A percentile compares a stretch with the other conserved stretches of the same genome.
Evolutionary conservation across 2,888 invertebrate species (phyloP).

Genomic region (Formica aserva): DNA sequence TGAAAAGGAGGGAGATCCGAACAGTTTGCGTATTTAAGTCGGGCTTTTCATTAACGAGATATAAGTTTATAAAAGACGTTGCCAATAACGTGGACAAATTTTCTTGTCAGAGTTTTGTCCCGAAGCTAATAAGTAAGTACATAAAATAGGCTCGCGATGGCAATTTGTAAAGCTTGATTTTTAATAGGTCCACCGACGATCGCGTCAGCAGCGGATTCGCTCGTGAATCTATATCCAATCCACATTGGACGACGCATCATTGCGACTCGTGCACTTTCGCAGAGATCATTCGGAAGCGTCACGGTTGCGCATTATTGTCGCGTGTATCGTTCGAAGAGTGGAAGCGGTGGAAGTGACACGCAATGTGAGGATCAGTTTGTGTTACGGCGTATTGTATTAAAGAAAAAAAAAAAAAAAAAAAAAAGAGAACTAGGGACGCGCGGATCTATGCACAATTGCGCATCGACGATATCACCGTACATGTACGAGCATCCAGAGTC

Average conservation of each 20-base stretch:
- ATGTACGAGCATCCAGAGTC: background rate
- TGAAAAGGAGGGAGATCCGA: no score
- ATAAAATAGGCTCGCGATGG: no score
- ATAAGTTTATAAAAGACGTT: no score
- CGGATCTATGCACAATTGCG: constrained; percentile 6
- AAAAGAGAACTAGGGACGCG: background rate
- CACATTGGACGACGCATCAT: background rate
- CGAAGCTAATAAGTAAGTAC: background rate
- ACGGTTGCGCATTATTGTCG: constrained; percentile 11
- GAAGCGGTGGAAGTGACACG: constrained; percentile 4
- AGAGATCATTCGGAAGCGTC: constrained; percentile 5
- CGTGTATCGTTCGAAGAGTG: constrained; percentile 6
- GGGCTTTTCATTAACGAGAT: no score
- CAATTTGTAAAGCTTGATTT: background rate
- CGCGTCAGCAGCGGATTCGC: constrained; percentile 2
- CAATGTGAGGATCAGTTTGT: constrained; percentile 16
- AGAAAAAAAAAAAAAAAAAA: no score
- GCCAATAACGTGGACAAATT: background rate
- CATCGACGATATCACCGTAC: background rate
- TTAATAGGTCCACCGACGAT: background rate
- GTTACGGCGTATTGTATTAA: constrained; percentile 1
- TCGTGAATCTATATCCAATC: background rate
- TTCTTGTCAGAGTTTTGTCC: background rate
- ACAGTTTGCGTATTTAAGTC: no score
- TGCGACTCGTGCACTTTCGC: background rate